A percentile compares a stretch with the other conserved stretches of the same genome.
phyloP scores from a whole-genome alignment of 2,113 vertebrate genomes.

The Indicator maculatus region DNA sequence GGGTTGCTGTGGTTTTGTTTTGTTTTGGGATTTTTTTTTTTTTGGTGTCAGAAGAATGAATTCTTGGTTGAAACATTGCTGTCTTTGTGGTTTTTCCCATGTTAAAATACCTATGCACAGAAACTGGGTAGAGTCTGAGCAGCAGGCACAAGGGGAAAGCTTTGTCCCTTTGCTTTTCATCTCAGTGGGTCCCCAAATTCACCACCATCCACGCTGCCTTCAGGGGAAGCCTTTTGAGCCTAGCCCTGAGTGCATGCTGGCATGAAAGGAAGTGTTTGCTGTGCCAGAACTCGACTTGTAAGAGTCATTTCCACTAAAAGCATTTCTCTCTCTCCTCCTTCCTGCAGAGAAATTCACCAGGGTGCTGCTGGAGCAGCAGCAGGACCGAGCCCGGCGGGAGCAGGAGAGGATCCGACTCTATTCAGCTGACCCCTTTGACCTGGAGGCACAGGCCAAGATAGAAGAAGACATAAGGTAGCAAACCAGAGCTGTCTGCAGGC shows the following conservation, averaged over 20 bases:
- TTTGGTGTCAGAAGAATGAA: neutral
- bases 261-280: neutral
- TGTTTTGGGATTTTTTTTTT: neutral
- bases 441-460: conserved; percentile 99
- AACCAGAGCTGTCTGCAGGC: neutral
- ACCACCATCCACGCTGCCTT: neutral
- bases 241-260: neutral
- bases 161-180: neutral
- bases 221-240: neutral
- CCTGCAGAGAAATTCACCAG: conserved; percentile 90
- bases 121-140: neutral
- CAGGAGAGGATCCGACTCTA: conserved; percentile 95
- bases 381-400: conserved; percentile 92
- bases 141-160: neutral
- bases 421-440: conserved; percentile 95
- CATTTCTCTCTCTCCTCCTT: conserved; percentile 6
- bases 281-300: conserved; percentile 13
- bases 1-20: neutral
- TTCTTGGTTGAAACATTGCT: neutral
- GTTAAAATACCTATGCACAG: neutral
- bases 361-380: conserved; percentile 93
- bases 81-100: neutral
- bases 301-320: conserved; percentile 22
- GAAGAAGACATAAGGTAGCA: conserved; percentile 96
- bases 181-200: neutral